phyloP scores from a whole-genome alignment of 2,113 vertebrate species.

The Nibea albiflora region DNA sequence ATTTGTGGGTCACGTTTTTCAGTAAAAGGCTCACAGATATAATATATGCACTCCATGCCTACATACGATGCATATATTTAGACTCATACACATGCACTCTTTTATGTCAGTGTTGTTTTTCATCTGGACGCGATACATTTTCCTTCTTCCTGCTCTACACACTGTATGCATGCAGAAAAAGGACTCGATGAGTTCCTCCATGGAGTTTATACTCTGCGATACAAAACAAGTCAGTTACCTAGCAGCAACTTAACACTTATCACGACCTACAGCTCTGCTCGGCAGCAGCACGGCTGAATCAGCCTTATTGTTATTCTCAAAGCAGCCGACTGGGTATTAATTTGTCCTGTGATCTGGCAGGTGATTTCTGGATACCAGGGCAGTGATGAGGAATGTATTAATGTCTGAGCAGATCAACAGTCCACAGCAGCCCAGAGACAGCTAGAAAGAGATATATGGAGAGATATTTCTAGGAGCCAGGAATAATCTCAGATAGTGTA shows the following conservation, averaged over 20 bases:
- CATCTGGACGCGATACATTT: too few species aligned
- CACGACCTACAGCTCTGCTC: slow-evolving; percentile 34
- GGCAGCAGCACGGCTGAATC: slow-evolving; percentile 18
- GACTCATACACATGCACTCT: too few species aligned
- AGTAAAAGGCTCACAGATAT: too few species aligned
- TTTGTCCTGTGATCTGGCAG: slow-evolving; percentile 51
- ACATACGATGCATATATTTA: too few species aligned
- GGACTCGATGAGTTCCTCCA: background rate
- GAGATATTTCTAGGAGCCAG: slow-evolving; percentile 9
- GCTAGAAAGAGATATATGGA: background rate
- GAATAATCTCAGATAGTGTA: background rate
- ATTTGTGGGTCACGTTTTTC: too few species aligned
- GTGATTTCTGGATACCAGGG: slow-evolving; percentile 39
- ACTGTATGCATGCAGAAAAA: background rate
- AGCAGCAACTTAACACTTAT: slow-evolving; percentile 45
- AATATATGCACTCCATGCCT: too few species aligned
- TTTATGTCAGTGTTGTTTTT: too few species aligned
- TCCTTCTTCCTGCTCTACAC: too few species aligned
- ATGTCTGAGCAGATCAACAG: slow-evolving; percentile 40
- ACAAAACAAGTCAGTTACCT: slow-evolving; percentile 50
- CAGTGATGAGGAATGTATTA: slow-evolving; percentile 42
- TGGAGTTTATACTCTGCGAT: background rate
- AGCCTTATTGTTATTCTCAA: slow-evolving; percentile 47
- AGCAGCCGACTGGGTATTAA: slow-evolving; percentile 30
- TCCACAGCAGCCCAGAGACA: background rate